phyloP scores from a whole-genome alignment of 2,113 vertebrate species.

The Oxyura jamaicensis region DNA sequence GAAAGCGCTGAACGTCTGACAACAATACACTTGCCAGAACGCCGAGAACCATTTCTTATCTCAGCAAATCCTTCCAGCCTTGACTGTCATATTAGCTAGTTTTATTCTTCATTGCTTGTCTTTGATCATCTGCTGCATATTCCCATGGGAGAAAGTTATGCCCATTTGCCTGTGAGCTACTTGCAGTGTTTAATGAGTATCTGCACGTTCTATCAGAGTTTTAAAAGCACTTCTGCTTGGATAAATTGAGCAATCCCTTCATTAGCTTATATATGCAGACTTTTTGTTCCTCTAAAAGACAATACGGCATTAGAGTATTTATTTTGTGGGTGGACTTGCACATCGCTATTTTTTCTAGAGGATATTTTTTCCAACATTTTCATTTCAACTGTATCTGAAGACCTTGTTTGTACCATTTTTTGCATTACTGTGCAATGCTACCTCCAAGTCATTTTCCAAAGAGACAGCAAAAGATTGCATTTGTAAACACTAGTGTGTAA shows the following conservation, averaged over 20 bases:
- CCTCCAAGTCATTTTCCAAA: neutral
- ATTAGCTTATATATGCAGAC: neutral
- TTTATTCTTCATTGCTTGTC: constrained; percentile 66
- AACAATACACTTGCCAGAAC: constrained; percentile 52
- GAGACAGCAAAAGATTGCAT: neutral
- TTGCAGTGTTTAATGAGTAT: constrained; percentile 48
- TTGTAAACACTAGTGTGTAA: constrained; percentile 1
- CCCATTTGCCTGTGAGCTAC: constrained; percentile 48
- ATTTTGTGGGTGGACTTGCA: neutral
- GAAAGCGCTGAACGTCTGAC: constrained; percentile 17
- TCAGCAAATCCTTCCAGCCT: constrained; percentile 59
- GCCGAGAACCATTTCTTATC: constrained; percentile 46
- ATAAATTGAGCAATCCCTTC: constrained; percentile 13
- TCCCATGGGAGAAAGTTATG: constrained; percentile 45
- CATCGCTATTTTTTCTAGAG: neutral
- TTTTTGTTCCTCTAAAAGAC: constrained; percentile 2
- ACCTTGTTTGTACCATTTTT: constrained; percentile 3
- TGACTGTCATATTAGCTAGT: constrained; percentile 61
- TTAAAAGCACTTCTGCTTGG: neutral
- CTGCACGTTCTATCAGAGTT: constrained; percentile 26
- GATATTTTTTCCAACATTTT: neutral
- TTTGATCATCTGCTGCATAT: constrained; percentile 49
- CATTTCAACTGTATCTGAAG: neutral
- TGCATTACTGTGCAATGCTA: neutral
- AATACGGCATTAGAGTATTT: neutral